Base-by-base conservation (phyloP, 2,113 vertebrate genomes). In the Trachemys scripta region DNA sequence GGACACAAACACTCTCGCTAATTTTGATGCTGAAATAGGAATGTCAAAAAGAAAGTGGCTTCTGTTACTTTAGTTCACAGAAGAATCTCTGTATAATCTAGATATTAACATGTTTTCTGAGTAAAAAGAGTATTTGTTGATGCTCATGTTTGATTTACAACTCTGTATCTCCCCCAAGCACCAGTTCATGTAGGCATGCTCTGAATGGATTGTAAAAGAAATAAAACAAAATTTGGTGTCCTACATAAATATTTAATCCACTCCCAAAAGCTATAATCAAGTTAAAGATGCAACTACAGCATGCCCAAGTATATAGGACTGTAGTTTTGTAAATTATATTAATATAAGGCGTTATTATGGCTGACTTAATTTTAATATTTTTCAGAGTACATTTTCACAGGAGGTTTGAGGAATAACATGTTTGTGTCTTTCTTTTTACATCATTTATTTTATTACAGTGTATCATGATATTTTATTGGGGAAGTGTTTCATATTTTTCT, bases 311-410 rank as follows among this genome's bases (percentile, higher is more conserved):
- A 84, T 27, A 42, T 11, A 80, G 85, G 10, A n/a, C 20, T 91
- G 82, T 82, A 38, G 25, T 76, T 95, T 93, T 93, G 8, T n/a
- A 79, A 69, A 27, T 8, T 9, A 4, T 85, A 87, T 76, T 90
- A 88, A 93, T 79, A 82, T 29, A n/a, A 25, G 47, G 31, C 79
- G 10, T 76, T 85, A 80, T 65, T 82, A 42, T 22, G 47, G 72
- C 35, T 94, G 42, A 92, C 81, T 95, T 93, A 87, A 89, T 93
- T 82, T 94, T n/a, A 91, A 88, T 92, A 69, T 84, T 88, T 96
- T 97, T 82, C 91, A 94, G 14, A 14, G 87, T 76, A 51, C 0
- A 6, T 50, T 93, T 96, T 53, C 76, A 45, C 42, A 92, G 53
- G 10, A 96, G 47, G 25, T 75, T 88, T 93, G 59, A 87, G 19